phyloP scores from a whole-genome alignment of 2,888 invertebrate genomes.

The Lomographa bimaculata region DNA sequence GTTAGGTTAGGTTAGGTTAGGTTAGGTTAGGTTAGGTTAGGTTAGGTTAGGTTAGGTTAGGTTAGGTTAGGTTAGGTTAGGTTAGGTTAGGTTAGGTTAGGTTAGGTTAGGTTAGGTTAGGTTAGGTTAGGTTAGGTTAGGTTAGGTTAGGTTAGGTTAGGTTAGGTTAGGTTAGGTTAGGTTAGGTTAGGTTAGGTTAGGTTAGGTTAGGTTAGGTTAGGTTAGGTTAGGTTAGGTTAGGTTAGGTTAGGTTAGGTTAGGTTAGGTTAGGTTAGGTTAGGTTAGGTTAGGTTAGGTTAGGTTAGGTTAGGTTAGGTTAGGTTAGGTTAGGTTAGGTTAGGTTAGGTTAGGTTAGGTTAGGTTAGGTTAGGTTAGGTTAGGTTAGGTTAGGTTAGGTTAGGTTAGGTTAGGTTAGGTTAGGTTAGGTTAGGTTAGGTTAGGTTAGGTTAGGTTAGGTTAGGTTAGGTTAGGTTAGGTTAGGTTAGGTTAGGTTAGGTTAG shows the following conservation, averaged over 20 bases:
- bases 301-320: conserved; percentile 16
- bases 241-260: conserved; percentile 10
- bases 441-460: conserved; percentile 15
- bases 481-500: conserved; percentile 13
- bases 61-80: conserved; percentile 14
- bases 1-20: conserved; percentile 14
- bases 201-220: conserved; percentile 15
- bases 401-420: conserved; percentile 12
- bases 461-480: conserved; percentile 15
- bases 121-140: conserved; percentile 19
- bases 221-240: conserved; percentile 15
- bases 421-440: conserved; percentile 8
- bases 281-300: conserved; percentile 12
- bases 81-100: conserved; percentile 14
- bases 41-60: conserved; percentile 12
- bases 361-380: conserved; percentile 9
- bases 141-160: conserved; percentile 12
- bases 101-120: conserved; percentile 17
- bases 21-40: conserved; percentile 13
- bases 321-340: conserved; percentile 25
- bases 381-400: conserved; percentile 8
- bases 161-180: conserved; percentile 10
- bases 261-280: conserved; percentile 1
- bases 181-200: conserved; percentile 13
- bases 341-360: conserved; percentile 17